Evolutionary conservation across 2,888 invertebrate genomes (phyloP).

Genomic region (Chymomyza fuscimana): DNA sequence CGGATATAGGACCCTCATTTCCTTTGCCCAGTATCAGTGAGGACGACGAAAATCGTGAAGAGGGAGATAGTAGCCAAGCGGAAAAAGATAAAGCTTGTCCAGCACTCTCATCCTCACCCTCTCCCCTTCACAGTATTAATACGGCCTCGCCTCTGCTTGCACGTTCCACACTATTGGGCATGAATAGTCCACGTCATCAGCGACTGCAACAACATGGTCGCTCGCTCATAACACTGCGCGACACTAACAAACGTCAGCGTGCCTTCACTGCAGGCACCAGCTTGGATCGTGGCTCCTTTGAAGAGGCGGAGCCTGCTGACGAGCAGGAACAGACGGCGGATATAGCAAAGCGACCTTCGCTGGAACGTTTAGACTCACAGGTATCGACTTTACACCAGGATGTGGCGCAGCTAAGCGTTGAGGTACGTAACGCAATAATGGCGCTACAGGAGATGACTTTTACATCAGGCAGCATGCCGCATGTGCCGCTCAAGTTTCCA

Average conservation of each 20-base stretch:
- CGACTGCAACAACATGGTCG: constrained; percentile 79
- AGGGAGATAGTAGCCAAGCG: constrained; percentile 92
- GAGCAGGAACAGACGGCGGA: constrained; percentile 61
- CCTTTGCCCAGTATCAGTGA: constrained; percentile 96
- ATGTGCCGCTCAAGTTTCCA: constrained; percentile 81
- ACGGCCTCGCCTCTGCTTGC: constrained; percentile 63
- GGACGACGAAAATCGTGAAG: constrained; percentile 94
- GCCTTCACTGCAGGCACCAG: constrained; percentile 82
- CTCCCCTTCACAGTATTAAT: constrained; percentile 76
- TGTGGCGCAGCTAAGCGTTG: constrained; percentile 90
- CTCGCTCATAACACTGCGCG: constrained; percentile 82
- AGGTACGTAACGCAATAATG: constrained; percentile 91
- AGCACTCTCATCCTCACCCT: constrained; percentile 82
- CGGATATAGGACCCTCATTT: constrained; percentile 78
- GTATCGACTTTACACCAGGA: constrained; percentile 91
- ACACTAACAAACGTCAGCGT: constrained; percentile 85
- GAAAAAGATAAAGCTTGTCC: constrained; percentile 91
- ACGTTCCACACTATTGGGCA: constrained; percentile 73
- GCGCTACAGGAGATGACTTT: constrained; percentile 89
- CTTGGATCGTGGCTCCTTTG: constrained; percentile 78
- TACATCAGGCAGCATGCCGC: constrained; percentile 82
- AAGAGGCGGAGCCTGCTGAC: constrained; percentile 50
- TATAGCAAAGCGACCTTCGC: constrained; percentile 76
- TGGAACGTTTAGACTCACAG: constrained; percentile 90
- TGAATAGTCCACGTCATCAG: constrained; percentile 73